phyloP scores from a whole-genome alignment of 2,113 vertebrate species.

The Mobula hypostoma region DNA sequence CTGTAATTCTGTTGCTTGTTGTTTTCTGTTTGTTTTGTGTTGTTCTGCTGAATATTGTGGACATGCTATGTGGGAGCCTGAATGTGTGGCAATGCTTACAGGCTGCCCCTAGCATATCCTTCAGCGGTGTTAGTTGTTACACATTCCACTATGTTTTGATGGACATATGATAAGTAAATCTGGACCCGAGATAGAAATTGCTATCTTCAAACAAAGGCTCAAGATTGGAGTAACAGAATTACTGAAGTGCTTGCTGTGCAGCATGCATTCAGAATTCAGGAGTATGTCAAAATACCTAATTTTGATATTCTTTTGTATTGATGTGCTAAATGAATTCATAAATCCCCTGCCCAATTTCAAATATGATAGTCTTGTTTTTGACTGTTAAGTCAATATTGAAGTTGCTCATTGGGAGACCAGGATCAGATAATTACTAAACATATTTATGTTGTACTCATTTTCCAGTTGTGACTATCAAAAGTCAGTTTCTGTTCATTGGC shows the following conservation, averaged over 20 bases:
- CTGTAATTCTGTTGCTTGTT: no score
- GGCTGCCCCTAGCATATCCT: no score
- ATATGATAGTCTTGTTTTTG: no score
- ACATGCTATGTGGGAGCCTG: no score
- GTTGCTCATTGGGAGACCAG: no score
- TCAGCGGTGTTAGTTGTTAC: no score
- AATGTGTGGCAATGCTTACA: no score
- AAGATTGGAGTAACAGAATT: background rate
- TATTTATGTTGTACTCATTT: background rate
- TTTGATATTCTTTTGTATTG: background rate
- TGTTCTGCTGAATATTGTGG: no score
- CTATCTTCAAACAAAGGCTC: background rate
- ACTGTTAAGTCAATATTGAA: no score
- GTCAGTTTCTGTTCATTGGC: background rate
- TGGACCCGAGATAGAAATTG: background rate
- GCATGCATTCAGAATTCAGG: background rate
- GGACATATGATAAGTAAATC: no score
- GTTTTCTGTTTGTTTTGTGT: no score
- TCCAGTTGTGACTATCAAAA: background rate
- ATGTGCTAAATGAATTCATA: background rate
- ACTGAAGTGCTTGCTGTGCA: background rate
- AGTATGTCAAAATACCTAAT: background rate
- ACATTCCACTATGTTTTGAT: no score
- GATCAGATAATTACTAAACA: background rate
- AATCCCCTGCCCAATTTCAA: background rate